Base-by-base conservation (phyloP, 2,797 vertebrate species). In the Fistularia tabacaria region DNA sequence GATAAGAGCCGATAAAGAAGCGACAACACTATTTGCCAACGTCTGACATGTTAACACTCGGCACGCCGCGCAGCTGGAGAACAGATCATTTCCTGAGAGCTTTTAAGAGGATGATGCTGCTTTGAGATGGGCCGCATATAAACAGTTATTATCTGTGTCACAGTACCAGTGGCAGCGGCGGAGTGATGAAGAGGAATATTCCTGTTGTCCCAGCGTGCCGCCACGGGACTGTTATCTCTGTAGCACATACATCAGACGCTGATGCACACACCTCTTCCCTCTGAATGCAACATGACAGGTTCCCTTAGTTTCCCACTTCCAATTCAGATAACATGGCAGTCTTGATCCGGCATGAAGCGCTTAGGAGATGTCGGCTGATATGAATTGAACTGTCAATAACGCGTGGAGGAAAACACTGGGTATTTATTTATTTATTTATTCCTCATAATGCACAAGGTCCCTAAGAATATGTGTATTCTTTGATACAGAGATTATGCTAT, bases 341-440 rank as follows among this genome's bases (percentile, higher is more conserved):
- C 64, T 66, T 84, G 76, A 86, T 85, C 79, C 59, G 42, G 66
- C 77, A 64, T 79, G 79, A 81, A 77, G 78, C 49, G 80, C 79
- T 86, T 74, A 80, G 69, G 79, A 85, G 85, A 86, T 86, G 87
- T 87, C 86, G 74, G 42, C 71, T 62, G 82, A 88, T 85, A 85
- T 87, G 85, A 89, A 89, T 84, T 70, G 79, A 84, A 70, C 80
- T 88, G 87, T 86, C 85, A 89, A 77, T 85, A 87, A 87, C 14
- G 50, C 38, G 15, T 36, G 1, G 59, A 3, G 66, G 53, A 50
- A 59, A 69, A 77, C 77, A 76, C 74, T 47, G 57, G 61, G 74
- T 71, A 78, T 82, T 83, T 71, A 12, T 25, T 25, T 25, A 25
- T 25, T 25, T 25, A 25, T 25, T 25, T 25, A 3, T 25, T 25